Percentiles rank a stretch among this genome's conserved stretches.
Evolutionary conservation across 2,888 invertebrate species (phyloP).

Genomic region (Polydrusus cervinus): DNA sequence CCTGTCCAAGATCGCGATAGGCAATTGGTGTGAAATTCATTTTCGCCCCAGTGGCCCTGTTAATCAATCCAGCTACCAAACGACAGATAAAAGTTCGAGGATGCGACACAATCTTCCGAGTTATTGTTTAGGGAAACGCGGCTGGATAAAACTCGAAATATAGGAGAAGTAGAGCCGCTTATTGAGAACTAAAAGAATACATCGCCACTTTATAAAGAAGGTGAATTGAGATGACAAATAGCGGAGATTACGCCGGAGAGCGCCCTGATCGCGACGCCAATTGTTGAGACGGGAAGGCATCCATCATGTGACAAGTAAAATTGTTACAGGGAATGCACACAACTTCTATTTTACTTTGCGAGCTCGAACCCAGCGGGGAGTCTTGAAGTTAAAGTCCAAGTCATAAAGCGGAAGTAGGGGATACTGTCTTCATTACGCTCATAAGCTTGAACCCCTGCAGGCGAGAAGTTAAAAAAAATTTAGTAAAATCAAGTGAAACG

Average conservation of each 20-base stretch:
- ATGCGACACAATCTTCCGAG: conserved; percentile 59
- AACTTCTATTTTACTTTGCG: conserved; percentile 43
- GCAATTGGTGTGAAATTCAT: conserved; percentile 71
- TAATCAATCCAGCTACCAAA: conserved; percentile 70
- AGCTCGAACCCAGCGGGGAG: conserved; percentile 43
- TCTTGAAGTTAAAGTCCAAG: conserved; percentile 44
- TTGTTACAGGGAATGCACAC: conserved; percentile 46
- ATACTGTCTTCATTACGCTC: conserved; percentile 46
- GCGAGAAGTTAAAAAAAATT: conserved; percentile 19
- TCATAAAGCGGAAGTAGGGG: conserved; percentile 46
- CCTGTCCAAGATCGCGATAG: conserved; percentile 67
- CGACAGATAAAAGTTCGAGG: conserved; percentile 68
- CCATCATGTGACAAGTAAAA: conserved; percentile 65
- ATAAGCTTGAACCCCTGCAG: conserved; percentile 23
- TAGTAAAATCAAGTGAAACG: conserved; percentile 25
- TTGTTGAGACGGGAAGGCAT: conserved; percentile 69
- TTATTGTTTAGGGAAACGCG: conserved; percentile 54
- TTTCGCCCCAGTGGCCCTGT: conserved; percentile 65
- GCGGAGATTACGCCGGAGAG: conserved; percentile 68
- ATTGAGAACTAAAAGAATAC: conserved; percentile 70
- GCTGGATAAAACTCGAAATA: conserved; percentile 68
- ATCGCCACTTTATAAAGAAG: conserved; percentile 68
- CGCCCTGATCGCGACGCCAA: conserved; percentile 65
- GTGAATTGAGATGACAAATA: conserved; percentile 71
- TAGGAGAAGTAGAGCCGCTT: conserved; percentile 57